Evolutionary conservation across 1,140 invertebrate species (phyloP).

Genomic region (Aphaenogaster floridana): DNA sequence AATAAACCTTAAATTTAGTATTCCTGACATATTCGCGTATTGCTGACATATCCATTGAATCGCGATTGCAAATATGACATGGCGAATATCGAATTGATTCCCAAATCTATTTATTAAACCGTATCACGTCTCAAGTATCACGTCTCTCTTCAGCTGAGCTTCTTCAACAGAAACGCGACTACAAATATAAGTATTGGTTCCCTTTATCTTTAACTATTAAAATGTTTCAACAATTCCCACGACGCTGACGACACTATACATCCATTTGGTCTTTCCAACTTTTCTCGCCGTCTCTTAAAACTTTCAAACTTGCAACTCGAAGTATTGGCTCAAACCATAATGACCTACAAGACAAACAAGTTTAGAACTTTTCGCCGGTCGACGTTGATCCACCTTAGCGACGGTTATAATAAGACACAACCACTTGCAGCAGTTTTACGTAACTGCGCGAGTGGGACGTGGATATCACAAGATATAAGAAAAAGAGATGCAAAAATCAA

Average conservation of each 20-base stretch:
- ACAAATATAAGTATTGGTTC: background rate
- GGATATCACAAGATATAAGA: background rate
- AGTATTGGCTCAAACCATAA: constrained; percentile 59
- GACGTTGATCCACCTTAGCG: constrained; percentile 47
- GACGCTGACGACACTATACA: constrained; percentile 21
- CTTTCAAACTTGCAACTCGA: constrained; percentile 43
- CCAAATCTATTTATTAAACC: background rate
- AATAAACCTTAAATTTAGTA: background rate
- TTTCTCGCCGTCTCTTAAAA: constrained; percentile 27
- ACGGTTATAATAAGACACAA: constrained; percentile 41
- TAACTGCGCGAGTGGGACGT: background rate
- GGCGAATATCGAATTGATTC: background rate
- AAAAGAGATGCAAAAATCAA: background rate
- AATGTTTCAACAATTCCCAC: constrained; percentile 48
- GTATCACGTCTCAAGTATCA: background rate
- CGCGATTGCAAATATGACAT: background rate
- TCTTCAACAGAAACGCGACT: background rate
- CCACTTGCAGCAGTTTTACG: background rate
- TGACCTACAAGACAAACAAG: constrained; percentile 55
- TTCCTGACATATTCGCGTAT: background rate
- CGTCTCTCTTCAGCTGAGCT: background rate
- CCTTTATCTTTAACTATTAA: constrained; percentile 51
- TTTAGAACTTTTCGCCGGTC: constrained; percentile 47
- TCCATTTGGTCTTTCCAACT: constrained; percentile 33
- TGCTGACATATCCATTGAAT: background rate